Evolutionary conservation across 2,797 vertebrate genomes (phyloP), one percentile per base, ranked within the genome.

Genomic region (Falco rusticolus): DNA sequence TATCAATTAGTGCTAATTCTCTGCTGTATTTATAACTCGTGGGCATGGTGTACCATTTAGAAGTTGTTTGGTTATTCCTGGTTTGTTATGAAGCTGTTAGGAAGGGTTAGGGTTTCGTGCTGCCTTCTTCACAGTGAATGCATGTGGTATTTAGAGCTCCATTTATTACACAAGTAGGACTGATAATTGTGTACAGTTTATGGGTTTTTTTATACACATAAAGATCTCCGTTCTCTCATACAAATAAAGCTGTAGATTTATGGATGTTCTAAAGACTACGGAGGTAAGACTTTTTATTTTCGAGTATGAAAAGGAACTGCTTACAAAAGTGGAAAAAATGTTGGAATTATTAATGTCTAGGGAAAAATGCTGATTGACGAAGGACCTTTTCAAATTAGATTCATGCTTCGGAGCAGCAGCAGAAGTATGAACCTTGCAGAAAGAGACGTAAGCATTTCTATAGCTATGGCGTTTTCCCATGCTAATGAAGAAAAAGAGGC

Each of bases 331-430:
- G 79, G 95, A 86, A 87, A 33, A 97, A 88, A 69, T 54, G 47
- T 83, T 85, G 91, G 79, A 17, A 87, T 93, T 94, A 80, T 97
- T 97, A 92, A 94, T 96, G 95, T 95, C 80, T 43, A 66, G 63
- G 77, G 94, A 57, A 78, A 72, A 85, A 79, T 60, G 56, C 75
- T 93, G 96, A 95, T 93, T 93, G 91, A 95, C 39, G 0, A 64
- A 88, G 53, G 26, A 53, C 25, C 14, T 69, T 94, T 96, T 85
- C 87, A 92, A 95, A 78, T 25, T 24, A 97, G 88, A 96, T 85
- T 94, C 66, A 51, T 63, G 81, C 84, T 94, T 97, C 80, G 77
- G 72, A 94, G 82, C 76, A n/a, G 45, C 65, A 80, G 95, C 89
- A 94, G 80, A 86, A 72, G 59, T 20, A 85, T 7, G 71, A 91